Evolutionary conservation across 2,113 vertebrate genomes (phyloP).

Genomic region (Saguinus midas): DNA sequence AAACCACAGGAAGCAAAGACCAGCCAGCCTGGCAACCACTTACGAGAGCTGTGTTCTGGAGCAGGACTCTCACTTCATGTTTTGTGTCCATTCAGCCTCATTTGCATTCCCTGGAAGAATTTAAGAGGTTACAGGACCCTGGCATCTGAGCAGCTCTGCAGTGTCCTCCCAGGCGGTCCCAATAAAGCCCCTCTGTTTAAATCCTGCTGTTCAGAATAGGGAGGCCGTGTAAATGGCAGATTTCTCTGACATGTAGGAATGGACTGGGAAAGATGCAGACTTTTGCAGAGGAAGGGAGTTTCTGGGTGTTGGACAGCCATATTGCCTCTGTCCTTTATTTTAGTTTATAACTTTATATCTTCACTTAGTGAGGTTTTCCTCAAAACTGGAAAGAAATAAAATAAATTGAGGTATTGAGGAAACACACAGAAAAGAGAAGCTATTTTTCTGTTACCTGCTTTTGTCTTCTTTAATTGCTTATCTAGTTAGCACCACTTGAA

Average conservation of each 20-base stretch:
- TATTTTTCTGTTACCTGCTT: not conserved
- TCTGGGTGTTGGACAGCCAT: not conserved
- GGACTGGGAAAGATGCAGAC: not conserved
- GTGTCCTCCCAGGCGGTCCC: not conserved
- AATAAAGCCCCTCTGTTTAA: not conserved
- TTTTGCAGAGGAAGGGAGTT: not conserved
- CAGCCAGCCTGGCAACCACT: not conserved
- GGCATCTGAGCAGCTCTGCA: not conserved
- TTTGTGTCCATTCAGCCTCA: not conserved
- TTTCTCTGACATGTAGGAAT: not conserved
- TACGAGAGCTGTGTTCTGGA: not conserved
- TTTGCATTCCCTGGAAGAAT: not conserved
- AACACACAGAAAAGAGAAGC: not conserved
- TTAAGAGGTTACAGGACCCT: not conserved
- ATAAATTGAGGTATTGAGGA: conserved; percentile 33
- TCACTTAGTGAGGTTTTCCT: conserved; percentile 33
- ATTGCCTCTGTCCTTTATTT: not conserved
- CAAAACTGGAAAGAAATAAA: not conserved
- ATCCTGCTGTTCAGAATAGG: not conserved
- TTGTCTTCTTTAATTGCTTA: conserved; percentile 31
- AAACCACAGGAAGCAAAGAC: not conserved
- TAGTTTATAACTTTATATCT: not conserved
- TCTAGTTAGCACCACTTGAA: conserved; percentile 43
- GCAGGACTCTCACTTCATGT: not conserved
- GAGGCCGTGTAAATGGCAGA: not conserved